These are phyloP conservation scores for Xanthorhoe spadicearia DNA, from an alignment of 2,888 invertebrate species.

Conservation along the genomic window DNA sequence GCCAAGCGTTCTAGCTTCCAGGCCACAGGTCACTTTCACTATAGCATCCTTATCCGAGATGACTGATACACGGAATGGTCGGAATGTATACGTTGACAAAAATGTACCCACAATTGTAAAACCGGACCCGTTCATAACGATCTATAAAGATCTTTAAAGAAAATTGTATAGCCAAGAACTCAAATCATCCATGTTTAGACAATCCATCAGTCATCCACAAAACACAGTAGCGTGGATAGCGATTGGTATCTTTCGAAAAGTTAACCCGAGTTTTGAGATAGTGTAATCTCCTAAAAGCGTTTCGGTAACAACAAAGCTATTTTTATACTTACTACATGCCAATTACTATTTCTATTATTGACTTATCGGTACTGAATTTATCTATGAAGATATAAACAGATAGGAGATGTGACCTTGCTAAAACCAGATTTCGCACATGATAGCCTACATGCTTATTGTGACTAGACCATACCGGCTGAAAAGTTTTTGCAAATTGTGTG, in stretches of 20 bases:
- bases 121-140: too few relatives aligned
- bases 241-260: background rate
- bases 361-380: background rate
- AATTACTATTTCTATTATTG: background rate
- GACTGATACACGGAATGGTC: too few relatives aligned
- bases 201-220: background rate
- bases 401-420: slow-evolving; percentile 1
- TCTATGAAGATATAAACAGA: background rate
- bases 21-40: background rate
- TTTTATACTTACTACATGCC: background rate
- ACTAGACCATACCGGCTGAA: too few relatives aligned
- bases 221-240: background rate
- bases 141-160: too few relatives aligned
- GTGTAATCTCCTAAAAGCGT: slow-evolving; percentile 4
- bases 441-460: background rate
- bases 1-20: slow-evolving; percentile 11
- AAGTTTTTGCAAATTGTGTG: background rate
- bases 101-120: too few relatives aligned
- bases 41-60: background rate
- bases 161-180: too few relatives aligned
- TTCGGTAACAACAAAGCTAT: background rate
- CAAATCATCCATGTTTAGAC: too few relatives aligned
- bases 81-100: too few relatives aligned
- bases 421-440: background rate
- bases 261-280: background rate